Evolutionary conservation across 2,888 invertebrate species (phyloP).

Genomic region (Callinectes sapidus): DNA sequence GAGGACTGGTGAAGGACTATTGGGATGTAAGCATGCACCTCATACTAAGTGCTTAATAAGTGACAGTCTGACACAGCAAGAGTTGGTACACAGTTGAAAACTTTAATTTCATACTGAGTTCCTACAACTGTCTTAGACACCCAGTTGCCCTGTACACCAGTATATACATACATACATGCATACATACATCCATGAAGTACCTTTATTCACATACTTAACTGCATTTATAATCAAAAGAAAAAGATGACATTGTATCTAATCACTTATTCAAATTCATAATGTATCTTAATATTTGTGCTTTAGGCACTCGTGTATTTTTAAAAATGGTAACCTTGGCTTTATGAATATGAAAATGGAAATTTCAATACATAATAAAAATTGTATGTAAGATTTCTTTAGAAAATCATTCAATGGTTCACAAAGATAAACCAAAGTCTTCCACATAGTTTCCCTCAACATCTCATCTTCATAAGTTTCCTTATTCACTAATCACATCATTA

Average conservation of each 20-base stretch:
- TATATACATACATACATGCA: not conserved
- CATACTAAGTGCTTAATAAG: not conserved
- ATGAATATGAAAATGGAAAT: no score
- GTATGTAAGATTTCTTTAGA: not conserved
- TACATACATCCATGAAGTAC: not conserved
- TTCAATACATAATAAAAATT: not conserved
- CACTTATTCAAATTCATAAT: not conserved
- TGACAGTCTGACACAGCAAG: not conserved
- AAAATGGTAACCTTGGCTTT: not conserved
- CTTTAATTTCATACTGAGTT: not conserved
- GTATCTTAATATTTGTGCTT: not conserved
- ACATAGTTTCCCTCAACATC: not conserved
- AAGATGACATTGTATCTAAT: not conserved
- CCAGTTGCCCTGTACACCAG: slow-evolving; percentile 1
- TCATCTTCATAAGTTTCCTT: not conserved
- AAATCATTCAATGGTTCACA: not conserved
- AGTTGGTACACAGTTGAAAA: not conserved
- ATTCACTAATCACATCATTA: not conserved
- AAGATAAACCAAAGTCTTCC: not conserved
- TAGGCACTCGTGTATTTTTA: not conserved
- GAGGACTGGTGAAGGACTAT: not conserved
- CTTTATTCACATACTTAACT: not conserved
- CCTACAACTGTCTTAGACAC: not conserved
- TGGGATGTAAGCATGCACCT: not conserved
- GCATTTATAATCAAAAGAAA: not conserved